Evolutionary conservation across 2,797 vertebrate species (phyloP), one percentile per base, ranked within the genome.

Genomic region (Pseudomugil gertrudae): DNA sequence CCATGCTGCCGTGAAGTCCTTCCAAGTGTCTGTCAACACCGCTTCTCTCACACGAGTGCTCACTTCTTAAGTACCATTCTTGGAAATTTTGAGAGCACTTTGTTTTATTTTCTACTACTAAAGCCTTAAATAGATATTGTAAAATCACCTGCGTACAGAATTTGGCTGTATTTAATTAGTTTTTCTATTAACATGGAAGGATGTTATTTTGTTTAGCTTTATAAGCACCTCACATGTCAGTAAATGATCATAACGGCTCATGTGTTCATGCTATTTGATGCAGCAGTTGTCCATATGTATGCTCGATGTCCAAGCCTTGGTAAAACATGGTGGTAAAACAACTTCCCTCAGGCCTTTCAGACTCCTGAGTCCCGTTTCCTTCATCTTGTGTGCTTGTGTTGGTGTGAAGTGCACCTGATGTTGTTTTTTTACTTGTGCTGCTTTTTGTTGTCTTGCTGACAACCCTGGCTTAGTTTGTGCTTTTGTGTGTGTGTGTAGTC

Each of bases 321-420:
- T 61, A 45, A 17, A 56, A 19, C 33, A 13, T 63, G 51, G 58
- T 63, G 45, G 64, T 48, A 69, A 62, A 74, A 67, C 67, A 58
- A 51, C 48, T 71, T 64, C 72, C 69, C 66, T 74, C 64, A 48
- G 66, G 76, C 68, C 57, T 68, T 60, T 60, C 56, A 66, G 58
- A 63, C 55, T 47, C 45, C 45, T 63, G 63, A 74, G 19, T 69
- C 63, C 8, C 43, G 29, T 50, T 45, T 27, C 56, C 57, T 23
- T 50, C 23, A 24, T 21, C 56, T 9, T 29, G 38, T 24, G 23
- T 57, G 52, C 27, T 67, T 51, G 33, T 63, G 55, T 48, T 53
- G 70, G 58, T 72, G 75, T 76, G 70, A 78, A 70, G 62, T 78
- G 69, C 78, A 83, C 85, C 83, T 81, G 83, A 68, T 65, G 43